Evolutionary conservation across 2,113 vertebrate species (phyloP).

Genomic region (Genyomyrus donnyi): DNA sequence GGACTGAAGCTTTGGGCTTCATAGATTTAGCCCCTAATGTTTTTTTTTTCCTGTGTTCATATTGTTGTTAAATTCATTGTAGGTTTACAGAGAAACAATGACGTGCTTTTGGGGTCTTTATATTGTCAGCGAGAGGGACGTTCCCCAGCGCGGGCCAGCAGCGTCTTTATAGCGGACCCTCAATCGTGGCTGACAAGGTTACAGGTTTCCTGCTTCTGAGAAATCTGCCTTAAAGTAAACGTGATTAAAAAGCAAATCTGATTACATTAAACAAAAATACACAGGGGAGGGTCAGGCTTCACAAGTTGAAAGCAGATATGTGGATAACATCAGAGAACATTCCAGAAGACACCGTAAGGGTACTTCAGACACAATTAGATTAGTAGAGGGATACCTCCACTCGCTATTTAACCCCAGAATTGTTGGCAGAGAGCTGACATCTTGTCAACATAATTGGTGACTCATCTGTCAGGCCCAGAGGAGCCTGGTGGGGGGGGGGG

Average conservation of each 20-base stretch:
- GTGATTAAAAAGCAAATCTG: not conserved
- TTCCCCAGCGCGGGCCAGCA: not conserved
- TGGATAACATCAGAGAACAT: not conserved
- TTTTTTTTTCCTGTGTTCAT: not conserved
- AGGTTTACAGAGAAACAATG: not conserved
- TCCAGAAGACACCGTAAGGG: not conserved
- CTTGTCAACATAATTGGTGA: not conserved
- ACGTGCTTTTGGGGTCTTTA: not conserved
- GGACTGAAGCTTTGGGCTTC: not conserved
- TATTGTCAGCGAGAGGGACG: not conserved
- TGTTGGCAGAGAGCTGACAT: not conserved
- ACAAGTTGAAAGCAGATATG: not conserved
- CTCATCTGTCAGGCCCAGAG: not conserved
- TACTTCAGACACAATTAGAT: not conserved
- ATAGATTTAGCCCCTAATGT: not conserved
- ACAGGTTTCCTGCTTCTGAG: not conserved
- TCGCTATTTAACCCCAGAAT: not conserved
- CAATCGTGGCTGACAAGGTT: not conserved
- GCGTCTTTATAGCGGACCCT: not conserved
- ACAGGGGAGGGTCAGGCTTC: not conserved
- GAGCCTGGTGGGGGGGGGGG: not conserved
- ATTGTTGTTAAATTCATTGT: not conserved
- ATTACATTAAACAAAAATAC: not conserved
- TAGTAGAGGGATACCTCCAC: not conserved
- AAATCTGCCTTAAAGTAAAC: not conserved